Evolutionary conservation across 1,140 invertebrate species (phyloP).

Genomic region (Planococcus citri): DNA sequence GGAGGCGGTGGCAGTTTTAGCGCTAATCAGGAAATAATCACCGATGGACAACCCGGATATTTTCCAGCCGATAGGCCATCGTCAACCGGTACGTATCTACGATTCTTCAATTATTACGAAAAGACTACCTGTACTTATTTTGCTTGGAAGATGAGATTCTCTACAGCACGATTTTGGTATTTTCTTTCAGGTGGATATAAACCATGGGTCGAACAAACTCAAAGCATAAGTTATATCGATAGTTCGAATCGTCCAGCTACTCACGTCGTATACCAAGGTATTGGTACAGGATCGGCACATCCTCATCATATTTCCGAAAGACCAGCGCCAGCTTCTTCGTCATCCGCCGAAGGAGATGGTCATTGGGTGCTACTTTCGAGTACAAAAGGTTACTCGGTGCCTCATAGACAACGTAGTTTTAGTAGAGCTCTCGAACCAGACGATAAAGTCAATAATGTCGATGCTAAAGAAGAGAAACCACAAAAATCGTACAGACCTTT

Average conservation of each 20-base stretch:
- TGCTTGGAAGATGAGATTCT: neutral
- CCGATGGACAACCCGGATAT: constrained; percentile 49
- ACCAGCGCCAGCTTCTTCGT: constrained; percentile 23
- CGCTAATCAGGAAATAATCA: constrained; percentile 45
- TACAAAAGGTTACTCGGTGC: constrained; percentile 52
- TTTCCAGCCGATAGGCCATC: constrained; percentile 40
- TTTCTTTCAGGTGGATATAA: neutral
- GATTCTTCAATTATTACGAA: neutral
- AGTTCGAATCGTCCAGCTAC: constrained; percentile 14
- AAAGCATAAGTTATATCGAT: constrained; percentile 9
- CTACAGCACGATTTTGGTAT: neutral
- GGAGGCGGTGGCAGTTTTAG: neutral
- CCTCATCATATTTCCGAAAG: constrained; percentile 10
- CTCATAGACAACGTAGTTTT: constrained; percentile 29
- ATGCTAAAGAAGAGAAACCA: neutral
- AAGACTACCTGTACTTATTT: neutral
- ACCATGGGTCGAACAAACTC: neutral
- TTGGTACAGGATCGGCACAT: neutral
- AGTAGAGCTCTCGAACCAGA: constrained; percentile 22
- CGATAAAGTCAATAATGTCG: neutral
- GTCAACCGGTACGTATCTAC: neutral
- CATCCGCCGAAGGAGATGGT: constrained; percentile 51
- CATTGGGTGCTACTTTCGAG: constrained; percentile 63
- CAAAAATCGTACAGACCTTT: neutral
- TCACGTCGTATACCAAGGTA: constrained; percentile 26